Base-by-base conservation (phyloP, 2,888 invertebrate genomes). In the Lordiphosa andalusiaca region DNA sequence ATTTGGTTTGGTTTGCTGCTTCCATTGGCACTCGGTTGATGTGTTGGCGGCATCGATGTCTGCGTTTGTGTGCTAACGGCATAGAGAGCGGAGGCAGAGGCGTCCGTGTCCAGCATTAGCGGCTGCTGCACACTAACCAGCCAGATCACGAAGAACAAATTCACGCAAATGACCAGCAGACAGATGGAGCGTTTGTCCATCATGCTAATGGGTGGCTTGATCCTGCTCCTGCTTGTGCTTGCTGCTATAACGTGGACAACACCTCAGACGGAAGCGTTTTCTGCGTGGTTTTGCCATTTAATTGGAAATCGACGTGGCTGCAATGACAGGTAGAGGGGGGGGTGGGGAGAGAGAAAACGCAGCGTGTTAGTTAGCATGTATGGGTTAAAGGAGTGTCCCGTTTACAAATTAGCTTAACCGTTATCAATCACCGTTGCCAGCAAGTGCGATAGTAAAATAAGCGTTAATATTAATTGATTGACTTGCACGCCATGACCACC, bases 81-180 rank as follows among this genome's bases (percentile, higher is more conserved):
- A 44, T 16, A 13, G 21, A 38, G 13, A 5, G 19, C 53, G 25
- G 56, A 40, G 44, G 59, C 66, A 72, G 66, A 25, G 66, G 69
- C 36, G 66, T 84, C 81, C 35, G 73, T 46, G 37, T 71, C 74
- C 47, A 77, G 71, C 56, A 85, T 64, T 52, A 83, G 69, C 39
- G 86, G 74, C 62, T 89, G 88, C 56, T 88, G 89, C 57, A 88
- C 75, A 69, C 88, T 85, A 65, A 89, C 87, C 70, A 88, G 84
- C 90, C 90, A 90, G 82, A 90, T 77, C 64, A 89, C 85, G 55
- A 89, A 71, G 73, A 85, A 88, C 53, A 90, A 63, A 67, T 88
- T 88, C 46, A 90, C 73, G 63, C 86, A 88, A 57, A 90, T 85
- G 67, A 90, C 71, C 67, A 88, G 71, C 63, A 78, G 86, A 78